Percentiles rank a stretch among this genome's conserved stretches.
Conservation (phyloP, 2,113 vertebrate species). For the Lontra canadensis region DNA sequence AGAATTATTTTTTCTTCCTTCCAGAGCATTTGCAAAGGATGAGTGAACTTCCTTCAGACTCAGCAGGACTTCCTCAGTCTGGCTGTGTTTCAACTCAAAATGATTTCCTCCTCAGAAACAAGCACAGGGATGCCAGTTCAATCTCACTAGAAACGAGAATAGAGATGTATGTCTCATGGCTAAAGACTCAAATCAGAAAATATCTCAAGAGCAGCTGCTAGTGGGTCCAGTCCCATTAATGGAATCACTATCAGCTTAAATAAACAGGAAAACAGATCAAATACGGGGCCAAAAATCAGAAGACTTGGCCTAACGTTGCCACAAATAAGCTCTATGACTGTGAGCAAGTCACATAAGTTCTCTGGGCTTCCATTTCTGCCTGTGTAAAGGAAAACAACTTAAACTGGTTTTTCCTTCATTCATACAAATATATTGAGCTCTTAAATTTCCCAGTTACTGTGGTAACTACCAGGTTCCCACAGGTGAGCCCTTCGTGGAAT, state of each 20-base stretch:
- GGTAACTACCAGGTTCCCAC: neutral
- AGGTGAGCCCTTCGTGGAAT: neutral
- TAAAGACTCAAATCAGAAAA: slow-evolving; percentile 51
- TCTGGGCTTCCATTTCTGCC: neutral
- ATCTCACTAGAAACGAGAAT: slow-evolving; percentile 61
- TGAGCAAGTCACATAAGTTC: neutral
- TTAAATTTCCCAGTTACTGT: slow-evolving; percentile 16
- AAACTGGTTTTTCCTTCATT: slow-evolving; percentile 1
- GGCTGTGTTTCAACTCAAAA: slow-evolving; percentile 64
- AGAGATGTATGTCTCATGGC: slow-evolving; percentile 49
- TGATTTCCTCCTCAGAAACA: slow-evolving; percentile 69
- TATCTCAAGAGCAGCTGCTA: neutral
- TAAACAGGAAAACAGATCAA: neutral
- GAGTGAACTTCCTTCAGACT: slow-evolving; percentile 73
- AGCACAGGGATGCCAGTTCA: slow-evolving; percentile 49
- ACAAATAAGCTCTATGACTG: neutral
- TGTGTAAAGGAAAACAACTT: neutral
- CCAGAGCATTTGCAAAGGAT: slow-evolving; percentile 70
- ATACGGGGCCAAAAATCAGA: neutral
- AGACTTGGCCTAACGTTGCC: neutral
- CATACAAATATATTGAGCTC: neutral
- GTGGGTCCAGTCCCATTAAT: neutral
- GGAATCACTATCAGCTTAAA: neutral
- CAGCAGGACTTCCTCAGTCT: slow-evolving; percentile 67
- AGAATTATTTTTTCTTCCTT: slow-evolving; percentile 51